Evolutionary conservation across 2,113 vertebrate genomes (phyloP), one percentile per base, ranked within the genome.

Genomic region (Triplophysa rosa): DNA sequence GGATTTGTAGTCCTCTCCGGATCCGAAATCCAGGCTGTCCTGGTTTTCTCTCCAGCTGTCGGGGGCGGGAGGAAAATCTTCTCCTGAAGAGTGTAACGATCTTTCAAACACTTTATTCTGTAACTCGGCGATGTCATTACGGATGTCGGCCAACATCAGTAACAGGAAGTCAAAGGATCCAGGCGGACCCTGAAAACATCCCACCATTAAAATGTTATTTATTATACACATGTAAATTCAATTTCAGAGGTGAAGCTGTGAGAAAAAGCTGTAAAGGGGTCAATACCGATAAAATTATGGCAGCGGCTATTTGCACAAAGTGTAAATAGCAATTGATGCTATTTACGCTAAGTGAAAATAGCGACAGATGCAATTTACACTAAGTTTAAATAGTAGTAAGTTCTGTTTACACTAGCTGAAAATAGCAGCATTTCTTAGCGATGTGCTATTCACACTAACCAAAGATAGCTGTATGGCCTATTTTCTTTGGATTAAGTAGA

Each of bases 161-260:
- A 99, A 87, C 21, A 99, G 90, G 91, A 99, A 98, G 82, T 99
- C 97, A 29, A 99, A 99, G 58, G 98, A 99, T 72, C 98, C 97
- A 0, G 97, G 98, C 1, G 96, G 94, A 9, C 97, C 98, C 97
- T 99, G 70, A 13, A 83, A 8, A 58, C n/a, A 83, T 1, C 40
- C 7, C 2, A 8, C 42, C 13, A 29, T 5, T 6, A 37, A 33
- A 19, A 64, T 12, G 23, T 67, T 17, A 37, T 8, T 37, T 37
- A 37, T n/a, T 19, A 29, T 24, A 69, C 16, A 9, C 7, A 52
- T 2, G 23, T 68, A 26, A 49, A 68, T 42, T 42, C 7, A 37
- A 37, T 37, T 37, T 37, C 33, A 37, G 33, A 37, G 6, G 33
- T 37, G 10, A 45, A 2, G 11, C 11, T 17, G 14, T 52, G n/a